These are phyloP conservation scores for Rhinolophus sinicus DNA, from an alignment of 2,113 vertebrate species.

Conservation along the genomic window DNA sequence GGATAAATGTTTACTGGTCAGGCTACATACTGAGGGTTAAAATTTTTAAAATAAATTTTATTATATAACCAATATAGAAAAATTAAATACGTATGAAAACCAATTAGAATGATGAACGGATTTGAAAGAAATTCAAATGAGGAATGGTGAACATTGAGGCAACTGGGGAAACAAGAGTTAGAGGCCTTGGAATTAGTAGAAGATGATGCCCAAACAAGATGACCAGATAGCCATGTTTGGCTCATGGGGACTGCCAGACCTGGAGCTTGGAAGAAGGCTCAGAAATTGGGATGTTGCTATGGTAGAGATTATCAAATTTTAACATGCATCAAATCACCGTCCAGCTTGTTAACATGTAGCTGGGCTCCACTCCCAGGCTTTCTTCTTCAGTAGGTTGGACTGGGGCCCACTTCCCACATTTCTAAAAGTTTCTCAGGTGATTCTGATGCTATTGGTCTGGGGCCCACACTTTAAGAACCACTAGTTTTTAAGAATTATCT, in stretches of 20 bases:
- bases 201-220: not conserved
- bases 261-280: not conserved
- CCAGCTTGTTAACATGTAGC: not conserved
- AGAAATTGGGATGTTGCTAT: not conserved
- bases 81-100: not conserved
- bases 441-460: not conserved
- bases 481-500: not conserved
- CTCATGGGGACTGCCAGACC: not conserved
- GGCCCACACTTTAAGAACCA: not conserved
- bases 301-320: not conserved
- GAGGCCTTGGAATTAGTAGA: not conserved
- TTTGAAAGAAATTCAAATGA: not conserved
- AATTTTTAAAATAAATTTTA: conserved; percentile 33
- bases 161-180: not conserved
- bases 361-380: not conserved
- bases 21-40: not conserved
- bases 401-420: not conserved
- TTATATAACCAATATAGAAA: not conserved
- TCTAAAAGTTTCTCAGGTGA: not conserved
- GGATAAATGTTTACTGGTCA: not conserved
- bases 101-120: not conserved
- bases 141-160: not conserved
- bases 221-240: not conserved
- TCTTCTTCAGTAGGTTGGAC: not conserved
- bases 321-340: not conserved